Percentiles rank a stretch among this genome's conserved stretches.
phyloP scores from a whole-genome alignment of 2,888 invertebrate genomes.

The Dicycla oo region DNA sequence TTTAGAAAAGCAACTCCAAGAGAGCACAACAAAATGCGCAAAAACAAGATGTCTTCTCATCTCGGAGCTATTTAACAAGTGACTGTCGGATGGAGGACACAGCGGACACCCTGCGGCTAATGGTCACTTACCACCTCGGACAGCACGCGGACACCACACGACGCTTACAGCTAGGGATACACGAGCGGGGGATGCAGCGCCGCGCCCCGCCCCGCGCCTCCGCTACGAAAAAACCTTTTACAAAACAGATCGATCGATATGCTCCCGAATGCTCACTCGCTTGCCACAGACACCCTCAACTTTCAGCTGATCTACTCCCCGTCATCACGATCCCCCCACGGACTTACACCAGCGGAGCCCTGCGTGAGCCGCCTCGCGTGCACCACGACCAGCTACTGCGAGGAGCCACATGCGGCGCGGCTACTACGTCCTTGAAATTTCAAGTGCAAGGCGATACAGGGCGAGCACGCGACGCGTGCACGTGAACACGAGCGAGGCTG shows the following conservation, averaged over 20 bases:
- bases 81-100: conserved; percentile 28
- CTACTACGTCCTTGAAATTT: conserved; percentile 71
- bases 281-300: conserved; percentile 68
- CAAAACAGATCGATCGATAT: conserved; percentile 88
- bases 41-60: conserved; percentile 77
- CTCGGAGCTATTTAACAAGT: conserved; percentile 46
- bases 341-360: conserved; percentile 42
- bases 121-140: conserved; percentile 69
- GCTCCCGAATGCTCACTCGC: conserved; percentile 75
- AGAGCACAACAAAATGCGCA: conserved; percentile 75
- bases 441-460: conserved; percentile 72
- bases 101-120: conserved; percentile 50
- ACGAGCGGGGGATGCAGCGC: conserved; percentile 70
- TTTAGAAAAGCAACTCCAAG: conserved; percentile 44
- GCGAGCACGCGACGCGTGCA: conserved; percentile 63
- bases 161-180: conserved; percentile 61
- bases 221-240: conserved; percentile 81
- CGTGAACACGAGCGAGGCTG: conserved; percentile 54
- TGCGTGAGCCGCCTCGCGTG: conserved; percentile 41
- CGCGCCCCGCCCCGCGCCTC: conserved; percentile 77
- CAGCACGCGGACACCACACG: conserved; percentile 65
- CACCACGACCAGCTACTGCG: conserved; percentile 36
- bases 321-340: conserved; percentile 31
- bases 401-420: conserved; percentile 45
- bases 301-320: conserved; percentile 69